Conservation (phyloP, 2,888 invertebrate genomes). For the Ophion slaviceki region DNA sequence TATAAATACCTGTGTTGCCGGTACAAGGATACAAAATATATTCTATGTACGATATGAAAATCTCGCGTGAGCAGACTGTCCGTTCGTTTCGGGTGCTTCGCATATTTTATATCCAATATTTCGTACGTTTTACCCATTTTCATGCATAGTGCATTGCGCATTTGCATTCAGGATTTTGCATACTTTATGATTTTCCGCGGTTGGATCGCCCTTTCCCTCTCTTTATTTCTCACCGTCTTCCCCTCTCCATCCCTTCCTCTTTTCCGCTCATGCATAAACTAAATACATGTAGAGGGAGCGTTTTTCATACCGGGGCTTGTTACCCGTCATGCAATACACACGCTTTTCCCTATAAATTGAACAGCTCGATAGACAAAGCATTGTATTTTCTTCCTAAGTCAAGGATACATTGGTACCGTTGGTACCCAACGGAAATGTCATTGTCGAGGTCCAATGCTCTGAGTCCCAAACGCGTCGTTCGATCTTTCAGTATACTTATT, state of each 20-base stretch:
- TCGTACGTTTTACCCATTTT: constrained; percentile 79
- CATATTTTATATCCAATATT: constrained; percentile 76
- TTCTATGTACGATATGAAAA: constrained; percentile 47
- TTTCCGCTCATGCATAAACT: neutral
- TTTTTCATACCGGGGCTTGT: neutral
- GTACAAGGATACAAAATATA: constrained; percentile 17
- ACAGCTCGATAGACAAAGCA: neutral
- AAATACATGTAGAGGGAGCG: neutral
- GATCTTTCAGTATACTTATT: neutral
- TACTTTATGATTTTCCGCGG: constrained; percentile 80
- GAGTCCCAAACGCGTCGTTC: too few species aligned
- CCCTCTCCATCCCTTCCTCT: neutral
- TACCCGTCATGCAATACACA: constrained; percentile 34
- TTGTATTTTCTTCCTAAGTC: neutral
- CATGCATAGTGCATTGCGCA: constrained; percentile 78
- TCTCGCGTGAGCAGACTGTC: constrained; percentile 55
- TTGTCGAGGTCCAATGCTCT: neutral
- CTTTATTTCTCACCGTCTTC: constrained; percentile 49
- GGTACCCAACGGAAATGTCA: neutral
- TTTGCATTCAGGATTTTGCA: constrained; percentile 81
- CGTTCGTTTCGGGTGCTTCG: constrained; percentile 65
- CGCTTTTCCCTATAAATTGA: constrained; percentile 41
- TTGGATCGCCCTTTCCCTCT: constrained; percentile 59
- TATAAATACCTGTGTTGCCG: neutral
- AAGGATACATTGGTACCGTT: neutral